Evolutionary conservation across 2,888 invertebrate species (phyloP).

Genomic region (Iselma pallidipennis): DNA sequence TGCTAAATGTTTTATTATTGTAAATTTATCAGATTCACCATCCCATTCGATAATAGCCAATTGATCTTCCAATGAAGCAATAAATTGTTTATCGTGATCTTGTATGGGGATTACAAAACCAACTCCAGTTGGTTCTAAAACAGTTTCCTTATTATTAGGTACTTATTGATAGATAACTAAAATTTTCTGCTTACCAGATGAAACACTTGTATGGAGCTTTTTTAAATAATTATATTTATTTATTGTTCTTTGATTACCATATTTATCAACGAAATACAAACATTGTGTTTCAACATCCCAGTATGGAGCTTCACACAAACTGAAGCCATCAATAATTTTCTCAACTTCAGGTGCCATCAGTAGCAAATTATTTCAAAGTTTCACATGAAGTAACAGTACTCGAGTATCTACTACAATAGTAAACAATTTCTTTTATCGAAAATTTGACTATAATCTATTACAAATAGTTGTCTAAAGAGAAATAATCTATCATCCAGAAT

Average conservation of each 20-base stretch:
- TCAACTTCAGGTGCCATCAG: slow-evolving; percentile 42
- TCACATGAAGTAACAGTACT: no score
- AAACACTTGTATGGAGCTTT: slow-evolving; percentile 9
- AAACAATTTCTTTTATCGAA: no score
- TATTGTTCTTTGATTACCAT: slow-evolving; percentile 22
- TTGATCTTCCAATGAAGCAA: slow-evolving; percentile 62
- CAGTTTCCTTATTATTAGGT: no score
- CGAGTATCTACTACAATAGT: no score
- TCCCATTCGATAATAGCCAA: slow-evolving; percentile 67
- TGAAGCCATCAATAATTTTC: slow-evolving; percentile 56
- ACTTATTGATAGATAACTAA: no score
- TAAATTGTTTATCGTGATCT: slow-evolving; percentile 62
- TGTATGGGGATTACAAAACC: slow-evolving; percentile 67
- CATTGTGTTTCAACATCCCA: slow-evolving; percentile 65
- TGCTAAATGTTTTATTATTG: slow-evolving; percentile 56
- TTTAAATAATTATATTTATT: slow-evolving; percentile 26
- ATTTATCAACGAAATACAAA: slow-evolving; percentile 68
- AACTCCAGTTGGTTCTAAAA: no score
- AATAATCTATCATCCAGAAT: no score
- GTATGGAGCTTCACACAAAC: slow-evolving; percentile 71
- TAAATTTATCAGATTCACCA: slow-evolving; percentile 58
- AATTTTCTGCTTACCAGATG: no score
- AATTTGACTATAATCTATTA: no score
- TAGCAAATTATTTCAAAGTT: no score
- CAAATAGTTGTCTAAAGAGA: no score